phyloP scores from a whole-genome alignment of 2,888 invertebrate genomes.

The Ectemnius cavifrons region DNA sequence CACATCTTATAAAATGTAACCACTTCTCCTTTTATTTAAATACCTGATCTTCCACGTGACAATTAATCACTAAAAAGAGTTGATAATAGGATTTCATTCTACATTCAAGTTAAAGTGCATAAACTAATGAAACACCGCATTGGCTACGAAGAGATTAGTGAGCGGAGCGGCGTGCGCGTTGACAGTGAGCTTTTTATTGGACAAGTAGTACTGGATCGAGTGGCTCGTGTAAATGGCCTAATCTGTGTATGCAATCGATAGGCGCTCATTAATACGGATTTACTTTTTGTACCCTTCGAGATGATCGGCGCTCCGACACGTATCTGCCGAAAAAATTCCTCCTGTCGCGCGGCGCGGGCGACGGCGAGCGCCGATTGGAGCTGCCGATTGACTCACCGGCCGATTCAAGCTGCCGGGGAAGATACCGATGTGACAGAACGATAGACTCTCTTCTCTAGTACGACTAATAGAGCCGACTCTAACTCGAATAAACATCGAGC shows the following conservation, averaged over 20 bases:
- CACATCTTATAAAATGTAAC: no score
- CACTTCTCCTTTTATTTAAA: no score
- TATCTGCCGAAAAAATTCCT: slow-evolving; percentile 25
- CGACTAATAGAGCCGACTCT: not conserved
- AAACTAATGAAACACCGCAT: no score
- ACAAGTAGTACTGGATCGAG: slow-evolving; percentile 27
- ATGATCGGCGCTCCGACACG: slow-evolving; percentile 6
- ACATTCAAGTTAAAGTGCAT: no score
- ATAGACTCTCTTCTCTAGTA: no score
- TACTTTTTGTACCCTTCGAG: slow-evolving; percentile 15
- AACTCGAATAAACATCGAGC: not conserved
- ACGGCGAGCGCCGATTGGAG: not conserved
- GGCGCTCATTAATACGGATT: slow-evolving; percentile 48
- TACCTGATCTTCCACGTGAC: no score
- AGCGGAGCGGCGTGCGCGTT: slow-evolving; percentile 27
- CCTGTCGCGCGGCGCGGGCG: slow-evolving; percentile 11
- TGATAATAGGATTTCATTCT: no score
- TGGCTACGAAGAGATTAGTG: slow-evolving; percentile 2
- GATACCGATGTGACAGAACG: no score
- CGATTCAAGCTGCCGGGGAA: no score
- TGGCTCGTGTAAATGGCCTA: slow-evolving; percentile 43
- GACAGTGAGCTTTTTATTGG: slow-evolving; percentile 44
- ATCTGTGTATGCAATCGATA: slow-evolving; percentile 54
- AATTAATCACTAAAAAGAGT: no score
- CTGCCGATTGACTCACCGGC: no score